Evolutionary conservation across 2,113 vertebrate genomes (phyloP).

Genomic region (Cyprinus carpio): DNA sequence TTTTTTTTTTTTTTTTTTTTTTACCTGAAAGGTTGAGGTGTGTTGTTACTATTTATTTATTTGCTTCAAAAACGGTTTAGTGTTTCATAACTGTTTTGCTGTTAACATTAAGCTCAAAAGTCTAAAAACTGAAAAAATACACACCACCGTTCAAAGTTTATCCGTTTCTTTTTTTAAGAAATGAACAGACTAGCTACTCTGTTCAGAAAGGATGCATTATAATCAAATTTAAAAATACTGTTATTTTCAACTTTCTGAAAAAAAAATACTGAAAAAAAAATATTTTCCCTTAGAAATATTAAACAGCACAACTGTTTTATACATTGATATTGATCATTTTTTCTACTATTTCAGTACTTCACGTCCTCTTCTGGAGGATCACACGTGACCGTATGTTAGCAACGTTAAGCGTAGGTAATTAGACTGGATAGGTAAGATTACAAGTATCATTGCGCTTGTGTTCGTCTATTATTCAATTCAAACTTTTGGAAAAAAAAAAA

Average conservation of each 20-base stretch:
- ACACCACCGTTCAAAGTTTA: neutral
- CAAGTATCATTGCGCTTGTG: neutral
- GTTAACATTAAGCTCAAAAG: too few relatives aligned
- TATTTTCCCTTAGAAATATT: too few relatives aligned
- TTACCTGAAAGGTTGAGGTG: too few relatives aligned
- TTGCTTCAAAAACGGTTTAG: too few relatives aligned
- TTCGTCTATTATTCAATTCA: neutral
- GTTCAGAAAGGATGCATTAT: neutral
- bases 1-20: neutral
- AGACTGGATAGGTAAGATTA: neutral
- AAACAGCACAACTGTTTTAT: too few relatives aligned
- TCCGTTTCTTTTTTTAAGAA: too few relatives aligned
- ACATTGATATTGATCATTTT: too few relatives aligned
- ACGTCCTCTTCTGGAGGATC: neutral
- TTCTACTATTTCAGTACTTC: neutral
- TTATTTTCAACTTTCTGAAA: neutral
- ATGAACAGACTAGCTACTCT: neutral
- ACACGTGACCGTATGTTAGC: slow-evolving; percentile 62
- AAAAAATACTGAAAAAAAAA: too few relatives aligned
- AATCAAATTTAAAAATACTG: neutral
- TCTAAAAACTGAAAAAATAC: too few relatives aligned
- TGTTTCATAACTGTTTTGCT: neutral
- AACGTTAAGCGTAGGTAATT: slow-evolving; percentile 60
- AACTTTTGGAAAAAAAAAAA: too few relatives aligned
- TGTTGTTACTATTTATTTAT: neutral